Conservation (phyloP, 64 coral and sea anemone species). For the Pachyseris speciosa region DNA sequence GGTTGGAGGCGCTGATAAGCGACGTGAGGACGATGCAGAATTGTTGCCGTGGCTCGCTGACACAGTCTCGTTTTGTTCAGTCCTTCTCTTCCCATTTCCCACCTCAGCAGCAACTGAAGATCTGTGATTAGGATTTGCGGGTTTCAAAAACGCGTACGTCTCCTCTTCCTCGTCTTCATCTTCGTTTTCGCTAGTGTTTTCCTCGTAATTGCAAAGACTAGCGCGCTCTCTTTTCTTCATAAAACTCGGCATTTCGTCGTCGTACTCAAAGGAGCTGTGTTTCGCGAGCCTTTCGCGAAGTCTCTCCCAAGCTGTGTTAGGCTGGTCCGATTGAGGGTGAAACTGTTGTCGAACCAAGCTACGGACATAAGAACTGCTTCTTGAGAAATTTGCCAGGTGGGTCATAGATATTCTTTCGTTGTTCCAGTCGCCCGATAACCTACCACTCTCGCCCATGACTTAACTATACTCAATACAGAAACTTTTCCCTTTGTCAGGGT, state of each 20-base stretch:
- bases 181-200: background rate
- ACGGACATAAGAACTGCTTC: slow-evolving; percentile 36
- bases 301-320: slow-evolving; percentile 11
- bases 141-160: background rate
- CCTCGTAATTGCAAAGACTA: background rate
- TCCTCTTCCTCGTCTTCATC: background rate
- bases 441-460: background rate
- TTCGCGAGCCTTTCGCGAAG: slow-evolving; percentile 22
- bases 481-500: background rate
- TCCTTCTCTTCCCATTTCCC: background rate
- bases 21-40: slow-evolving; percentile 2
- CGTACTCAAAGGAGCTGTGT: background rate
- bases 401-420: slow-evolving; percentile 12
- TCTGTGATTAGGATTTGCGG: background rate
- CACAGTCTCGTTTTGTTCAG: background rate
- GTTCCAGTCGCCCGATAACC: background rate
- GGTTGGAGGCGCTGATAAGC: background rate
- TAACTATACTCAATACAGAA: background rate
- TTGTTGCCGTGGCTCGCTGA: background rate
- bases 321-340: slow-evolving; percentile 11
- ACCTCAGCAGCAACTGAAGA: background rate
- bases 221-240: background rate
- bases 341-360: slow-evolving; percentile 41
- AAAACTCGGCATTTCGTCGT: slow-evolving; percentile 1
- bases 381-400: slow-evolving; percentile 22